Percentiles rank a stretch among this genome's conserved stretches.
Evolutionary conservation across 2,797 vertebrate genomes (phyloP).

Genomic region (Pempheris klunzingeri): DNA sequence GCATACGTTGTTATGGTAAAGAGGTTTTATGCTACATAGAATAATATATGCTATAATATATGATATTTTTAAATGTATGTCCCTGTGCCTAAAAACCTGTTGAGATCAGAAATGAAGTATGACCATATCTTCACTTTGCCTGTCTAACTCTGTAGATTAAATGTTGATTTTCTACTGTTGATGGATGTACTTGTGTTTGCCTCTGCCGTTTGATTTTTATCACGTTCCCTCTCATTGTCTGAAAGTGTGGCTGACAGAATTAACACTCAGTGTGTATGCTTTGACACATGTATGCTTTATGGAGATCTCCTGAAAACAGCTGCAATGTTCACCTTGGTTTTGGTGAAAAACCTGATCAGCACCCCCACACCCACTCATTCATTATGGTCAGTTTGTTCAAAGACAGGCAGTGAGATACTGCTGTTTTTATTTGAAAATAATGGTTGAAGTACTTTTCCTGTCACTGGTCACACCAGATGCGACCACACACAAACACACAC

Average conservation of each 20-base stretch:
- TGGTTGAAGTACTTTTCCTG: background rate
- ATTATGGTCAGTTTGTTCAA: background rate
- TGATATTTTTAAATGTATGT: slow-evolving; percentile 82
- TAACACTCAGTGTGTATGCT: too few species aligned
- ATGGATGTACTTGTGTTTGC: background rate
- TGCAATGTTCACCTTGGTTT: too few species aligned
- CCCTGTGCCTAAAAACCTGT: slow-evolving; percentile 77
- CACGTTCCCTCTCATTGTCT: background rate
- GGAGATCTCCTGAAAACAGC: too few species aligned
- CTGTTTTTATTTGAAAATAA: background rate
- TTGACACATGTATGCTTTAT: fast-evolving
- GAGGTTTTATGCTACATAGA: slow-evolving; percentile 82
- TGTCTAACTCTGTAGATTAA: slow-evolving; percentile 79
- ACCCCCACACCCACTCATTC: background rate
- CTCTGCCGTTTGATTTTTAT: background rate
- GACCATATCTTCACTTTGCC: slow-evolving; percentile 75
- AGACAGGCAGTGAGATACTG: background rate
- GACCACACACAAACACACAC: background rate
- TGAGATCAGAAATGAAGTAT: slow-evolving; percentile 64
- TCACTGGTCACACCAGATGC: background rate
- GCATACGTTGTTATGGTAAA: slow-evolving; percentile 68
- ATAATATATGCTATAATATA: slow-evolving; percentile 82
- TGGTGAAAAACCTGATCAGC: background rate
- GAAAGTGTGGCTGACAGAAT: background rate
- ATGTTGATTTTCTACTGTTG: slow-evolving; percentile 80